These are phyloP conservation scores for Mallotus villosus DNA, from an alignment of 2,797 vertebrate genomes.

Conservation along the genomic window DNA sequence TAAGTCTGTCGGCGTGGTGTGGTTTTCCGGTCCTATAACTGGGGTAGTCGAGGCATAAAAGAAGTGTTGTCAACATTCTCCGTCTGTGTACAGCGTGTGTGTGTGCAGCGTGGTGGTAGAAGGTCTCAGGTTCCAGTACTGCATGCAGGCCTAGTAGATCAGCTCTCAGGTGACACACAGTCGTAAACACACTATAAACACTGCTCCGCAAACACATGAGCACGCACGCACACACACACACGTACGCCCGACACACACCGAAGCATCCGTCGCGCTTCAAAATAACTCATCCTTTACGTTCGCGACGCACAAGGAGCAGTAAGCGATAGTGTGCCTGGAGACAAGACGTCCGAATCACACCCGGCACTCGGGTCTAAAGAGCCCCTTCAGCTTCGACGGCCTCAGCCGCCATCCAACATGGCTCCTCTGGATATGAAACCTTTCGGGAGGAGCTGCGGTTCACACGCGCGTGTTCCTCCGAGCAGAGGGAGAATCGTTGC, in stretches of 20 bases:
- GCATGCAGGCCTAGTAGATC: slow-evolving; percentile 44
- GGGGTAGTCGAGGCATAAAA: slow-evolving; percentile 38
- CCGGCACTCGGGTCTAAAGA: neutral
- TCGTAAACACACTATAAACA: slow-evolving; percentile 64
- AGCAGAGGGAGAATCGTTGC: neutral
- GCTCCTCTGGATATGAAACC: slow-evolving; percentile 13
- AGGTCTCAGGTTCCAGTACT: slow-evolving; percentile 47
- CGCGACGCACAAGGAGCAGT: neutral
- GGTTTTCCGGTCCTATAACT: slow-evolving; percentile 56
- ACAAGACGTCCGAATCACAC: neutral
- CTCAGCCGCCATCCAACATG: slow-evolving; percentile 11
- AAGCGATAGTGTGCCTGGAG: neutral
- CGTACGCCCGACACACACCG: neutral
- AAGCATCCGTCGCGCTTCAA: neutral
- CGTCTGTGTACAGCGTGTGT: slow-evolving; percentile 17
- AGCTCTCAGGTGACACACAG: slow-evolving; percentile 55
- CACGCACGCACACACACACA: neutral
- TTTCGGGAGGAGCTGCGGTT: slow-evolving; percentile 29
- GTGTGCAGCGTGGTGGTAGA: neutral
- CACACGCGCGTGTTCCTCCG: neutral
- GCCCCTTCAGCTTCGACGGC: slow-evolving; percentile 11
- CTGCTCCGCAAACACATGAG: slow-evolving; percentile 50
- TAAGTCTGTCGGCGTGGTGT: slow-evolving; percentile 45
- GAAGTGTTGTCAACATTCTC: slow-evolving; percentile 17
- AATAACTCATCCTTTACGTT: neutral